Conservation (phyloP, 2,888 invertebrate genomes). For the Pseudeuparius sepicola region DNA sequence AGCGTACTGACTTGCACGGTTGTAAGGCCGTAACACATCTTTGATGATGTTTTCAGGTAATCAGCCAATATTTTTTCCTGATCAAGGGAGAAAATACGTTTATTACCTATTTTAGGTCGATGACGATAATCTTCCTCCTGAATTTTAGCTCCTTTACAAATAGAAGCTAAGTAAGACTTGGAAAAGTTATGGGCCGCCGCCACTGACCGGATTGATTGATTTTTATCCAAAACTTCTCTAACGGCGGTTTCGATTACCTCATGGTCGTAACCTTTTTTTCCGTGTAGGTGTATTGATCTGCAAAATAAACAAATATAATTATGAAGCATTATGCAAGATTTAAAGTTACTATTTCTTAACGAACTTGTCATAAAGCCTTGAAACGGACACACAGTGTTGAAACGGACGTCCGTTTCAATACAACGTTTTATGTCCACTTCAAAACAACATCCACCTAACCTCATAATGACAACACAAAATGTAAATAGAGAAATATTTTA, state of each 20-base stretch:
- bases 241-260: neutral
- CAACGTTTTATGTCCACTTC: too few species aligned
- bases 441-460: too few species aligned
- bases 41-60: slow-evolving; percentile 14
- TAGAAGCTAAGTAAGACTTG: slow-evolving; percentile 8
- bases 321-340: too few species aligned
- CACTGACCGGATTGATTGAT: slow-evolving; percentile 5
- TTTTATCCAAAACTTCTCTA: slow-evolving; percentile 1
- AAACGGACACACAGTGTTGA: too few species aligned
- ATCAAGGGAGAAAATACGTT: slow-evolving; percentile 9
- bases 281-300: too few species aligned
- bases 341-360: too few species aligned
- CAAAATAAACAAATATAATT: too few species aligned
- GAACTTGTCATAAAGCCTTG: too few species aligned
- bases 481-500: too few species aligned
- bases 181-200: slow-evolving; percentile 6
- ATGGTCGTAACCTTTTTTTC: too few species aligned
- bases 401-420: too few species aligned
- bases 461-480: too few species aligned
- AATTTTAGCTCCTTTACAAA: slow-evolving; percentile 9
- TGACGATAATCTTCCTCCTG: slow-evolving; percentile 8
- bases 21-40: slow-evolving; percentile 16
- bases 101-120: slow-evolving; percentile 14
- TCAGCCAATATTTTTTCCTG: slow-evolving; percentile 11
- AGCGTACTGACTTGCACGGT: slow-evolving; percentile 7